Percentiles rank a stretch among this genome's conserved stretches.
Conservation (phyloP, 2,797 vertebrate genomes). For the Pelodytes ibericus region DNA sequence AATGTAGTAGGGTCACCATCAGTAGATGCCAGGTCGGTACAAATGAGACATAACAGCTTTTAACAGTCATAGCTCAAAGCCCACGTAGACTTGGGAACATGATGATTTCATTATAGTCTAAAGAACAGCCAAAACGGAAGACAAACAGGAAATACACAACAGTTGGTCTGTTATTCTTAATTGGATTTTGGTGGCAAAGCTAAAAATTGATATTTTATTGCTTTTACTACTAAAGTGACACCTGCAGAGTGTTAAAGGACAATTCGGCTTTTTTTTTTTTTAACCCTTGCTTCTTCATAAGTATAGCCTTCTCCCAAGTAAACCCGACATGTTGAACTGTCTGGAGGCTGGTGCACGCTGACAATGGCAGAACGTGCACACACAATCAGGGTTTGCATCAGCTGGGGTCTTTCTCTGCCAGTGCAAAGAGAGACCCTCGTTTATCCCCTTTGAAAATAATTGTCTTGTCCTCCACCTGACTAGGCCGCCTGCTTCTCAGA, state of each 20-base stretch:
- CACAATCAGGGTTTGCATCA: no score
- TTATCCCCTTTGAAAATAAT: no score
- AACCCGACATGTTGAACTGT: no score
- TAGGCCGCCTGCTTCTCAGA: no score
- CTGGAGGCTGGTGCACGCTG: no score
- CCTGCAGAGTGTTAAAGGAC: slow-evolving; percentile 2
- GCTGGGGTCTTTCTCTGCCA: no score
- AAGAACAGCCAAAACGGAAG: slow-evolving; percentile 40
- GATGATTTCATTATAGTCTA: slow-evolving; percentile 50
- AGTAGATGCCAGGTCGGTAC: slow-evolving; percentile 39
- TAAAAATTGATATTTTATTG: slow-evolving; percentile 23
- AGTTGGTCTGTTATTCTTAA: slow-evolving; percentile 48
- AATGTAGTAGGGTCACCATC: slow-evolving; percentile 25
- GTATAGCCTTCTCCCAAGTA: no score
- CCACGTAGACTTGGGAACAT: slow-evolving; percentile 49
- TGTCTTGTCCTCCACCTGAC: no score
- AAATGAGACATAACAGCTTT: slow-evolving; percentile 49
- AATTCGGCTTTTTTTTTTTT: no score
- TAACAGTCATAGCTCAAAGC: slow-evolving; percentile 50
- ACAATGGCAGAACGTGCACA: no score
- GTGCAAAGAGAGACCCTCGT: no score
- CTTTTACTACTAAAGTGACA: slow-evolving; percentile 17
- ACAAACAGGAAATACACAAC: slow-evolving; percentile 51
- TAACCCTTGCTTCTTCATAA: no score
- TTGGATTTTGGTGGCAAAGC: slow-evolving; percentile 48